These are phyloP conservation scores for Melozone crissalis DNA, from an alignment of 2,113 vertebrate genomes.

Conservation along the genomic window DNA sequence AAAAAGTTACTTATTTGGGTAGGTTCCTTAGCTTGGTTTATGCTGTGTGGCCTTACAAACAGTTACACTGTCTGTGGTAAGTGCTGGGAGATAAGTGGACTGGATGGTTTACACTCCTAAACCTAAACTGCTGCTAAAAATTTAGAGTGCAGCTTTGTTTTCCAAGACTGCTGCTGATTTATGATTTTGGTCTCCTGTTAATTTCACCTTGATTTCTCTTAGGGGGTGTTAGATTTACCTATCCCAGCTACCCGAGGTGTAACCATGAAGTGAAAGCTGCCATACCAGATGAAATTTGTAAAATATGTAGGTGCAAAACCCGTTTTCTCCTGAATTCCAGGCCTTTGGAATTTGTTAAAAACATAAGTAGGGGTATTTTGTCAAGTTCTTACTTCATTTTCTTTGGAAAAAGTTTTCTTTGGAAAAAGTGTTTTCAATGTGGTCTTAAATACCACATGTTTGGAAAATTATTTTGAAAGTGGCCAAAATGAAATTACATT, in stretches of 20 bases:
- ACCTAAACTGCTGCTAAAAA: background rate
- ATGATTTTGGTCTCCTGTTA: background rate
- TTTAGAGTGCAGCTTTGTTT: background rate
- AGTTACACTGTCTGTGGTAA: background rate
- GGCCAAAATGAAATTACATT: background rate
- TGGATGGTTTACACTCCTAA: background rate
- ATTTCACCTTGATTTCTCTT: background rate
- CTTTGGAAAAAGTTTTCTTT: background rate
- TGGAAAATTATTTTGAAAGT: background rate
- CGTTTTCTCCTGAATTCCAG: background rate
- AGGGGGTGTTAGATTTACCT: background rate
- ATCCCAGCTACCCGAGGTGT: rapidly evolving
- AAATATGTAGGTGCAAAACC: background rate
- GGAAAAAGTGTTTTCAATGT: background rate
- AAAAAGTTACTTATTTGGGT: background rate
- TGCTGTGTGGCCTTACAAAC: background rate
- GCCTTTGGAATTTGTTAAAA: background rate
- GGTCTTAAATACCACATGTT: background rate
- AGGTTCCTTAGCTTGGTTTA: background rate
- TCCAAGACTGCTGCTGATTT: background rate
- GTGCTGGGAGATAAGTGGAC: background rate
- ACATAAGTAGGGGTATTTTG: background rate
- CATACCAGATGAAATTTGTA: background rate
- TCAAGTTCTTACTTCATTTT: background rate
- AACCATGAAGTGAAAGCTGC: background rate